Evolutionary conservation across 2,888 invertebrate species (phyloP).

Genomic region (Agrenia bidenticulata): DNA sequence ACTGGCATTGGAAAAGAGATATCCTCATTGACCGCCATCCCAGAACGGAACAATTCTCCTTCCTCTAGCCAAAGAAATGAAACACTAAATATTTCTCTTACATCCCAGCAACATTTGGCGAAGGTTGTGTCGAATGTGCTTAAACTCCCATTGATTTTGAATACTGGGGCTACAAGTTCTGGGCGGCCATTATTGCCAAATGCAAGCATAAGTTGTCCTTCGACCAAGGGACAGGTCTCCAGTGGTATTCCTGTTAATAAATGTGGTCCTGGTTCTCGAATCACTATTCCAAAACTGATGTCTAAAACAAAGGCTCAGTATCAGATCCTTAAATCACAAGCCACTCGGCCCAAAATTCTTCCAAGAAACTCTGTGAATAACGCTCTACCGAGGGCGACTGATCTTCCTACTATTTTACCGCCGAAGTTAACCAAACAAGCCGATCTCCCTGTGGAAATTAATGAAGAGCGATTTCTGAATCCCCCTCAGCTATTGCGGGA

Average conservation of each 20-base stretch:
- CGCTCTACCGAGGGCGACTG: not conserved
- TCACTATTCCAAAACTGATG: constrained; percentile 13
- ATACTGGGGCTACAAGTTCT: no score
- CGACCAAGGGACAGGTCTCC: no score
- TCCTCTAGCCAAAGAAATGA: no score
- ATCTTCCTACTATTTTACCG: not conserved
- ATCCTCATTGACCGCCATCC: no score
- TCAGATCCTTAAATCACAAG: constrained; percentile 14
- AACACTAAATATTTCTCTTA: no score
- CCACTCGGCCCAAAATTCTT: constrained; percentile 5
- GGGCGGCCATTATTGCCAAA: no score
- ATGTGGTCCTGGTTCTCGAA: not conserved
- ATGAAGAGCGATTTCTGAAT: not conserved
- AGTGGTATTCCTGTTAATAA: no score
- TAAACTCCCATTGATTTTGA: no score
- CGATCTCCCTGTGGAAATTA: not conserved
- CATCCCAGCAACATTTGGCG: no score
- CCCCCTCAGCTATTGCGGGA: not conserved
- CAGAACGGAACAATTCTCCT: no score
- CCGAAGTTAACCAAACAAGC: constrained; percentile 4
- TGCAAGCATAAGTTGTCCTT: no score
- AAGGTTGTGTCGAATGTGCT: no score
- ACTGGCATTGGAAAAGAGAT: not conserved
- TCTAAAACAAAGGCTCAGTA: constrained; percentile 15
- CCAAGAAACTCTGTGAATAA: constrained; percentile 9